Percentiles rank a stretch among this genome's conserved stretches.
Conservation (phyloP, 2,113 vertebrate species). For the Boulengeromyrus knoepffleri region DNA sequence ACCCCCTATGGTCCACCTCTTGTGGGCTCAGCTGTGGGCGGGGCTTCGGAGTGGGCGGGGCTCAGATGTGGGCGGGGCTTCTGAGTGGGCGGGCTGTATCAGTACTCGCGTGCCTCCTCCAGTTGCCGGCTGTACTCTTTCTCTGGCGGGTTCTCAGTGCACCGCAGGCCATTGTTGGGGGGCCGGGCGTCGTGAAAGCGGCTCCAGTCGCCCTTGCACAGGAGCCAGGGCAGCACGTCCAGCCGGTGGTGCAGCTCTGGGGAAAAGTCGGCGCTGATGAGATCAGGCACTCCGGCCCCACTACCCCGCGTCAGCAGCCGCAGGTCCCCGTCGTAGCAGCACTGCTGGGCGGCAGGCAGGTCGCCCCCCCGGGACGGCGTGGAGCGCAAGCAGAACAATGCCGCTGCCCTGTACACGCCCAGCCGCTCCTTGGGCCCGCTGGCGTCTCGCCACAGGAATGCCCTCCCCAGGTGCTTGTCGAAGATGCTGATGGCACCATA, state of each 20-base stretch:
- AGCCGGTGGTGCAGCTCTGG: slow-evolving; percentile 77
- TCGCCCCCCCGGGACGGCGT: slow-evolving; percentile 71
- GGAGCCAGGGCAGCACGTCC: slow-evolving; percentile 79
- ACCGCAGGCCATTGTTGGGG: slow-evolving; percentile 72
- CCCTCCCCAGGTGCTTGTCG: slow-evolving; percentile 62
- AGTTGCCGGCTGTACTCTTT: slow-evolving; percentile 70
- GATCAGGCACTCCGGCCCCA: slow-evolving; percentile 68
- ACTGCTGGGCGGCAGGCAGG: slow-evolving; percentile 75
- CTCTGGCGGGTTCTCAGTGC: slow-evolving; percentile 63
- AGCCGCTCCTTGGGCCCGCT: slow-evolving; percentile 73
- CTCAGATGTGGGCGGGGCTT: not conserved
- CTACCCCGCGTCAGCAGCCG: slow-evolving; percentile 76
- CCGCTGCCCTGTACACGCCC: slow-evolving; percentile 78
- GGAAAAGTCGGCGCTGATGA: slow-evolving; percentile 74
- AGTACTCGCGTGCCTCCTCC: slow-evolving; percentile 77
- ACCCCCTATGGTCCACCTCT: not conserved
- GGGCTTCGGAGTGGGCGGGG: not conserved
- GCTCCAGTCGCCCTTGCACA: slow-evolving; percentile 87
- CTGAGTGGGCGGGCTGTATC: slow-evolving; percentile 14
- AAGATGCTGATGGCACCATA: slow-evolving; percentile 65
- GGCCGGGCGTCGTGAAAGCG: slow-evolving; percentile 69
- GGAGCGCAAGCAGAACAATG: slow-evolving; percentile 74
- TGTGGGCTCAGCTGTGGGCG: not conserved
- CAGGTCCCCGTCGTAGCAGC: slow-evolving; percentile 73
- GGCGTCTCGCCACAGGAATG: slow-evolving; percentile 75